Percentiles rank a stretch among this genome's conserved stretches.
Evolutionary conservation across 2,113 vertebrate genomes (phyloP).

Genomic region (Chauna torquata): DNA sequence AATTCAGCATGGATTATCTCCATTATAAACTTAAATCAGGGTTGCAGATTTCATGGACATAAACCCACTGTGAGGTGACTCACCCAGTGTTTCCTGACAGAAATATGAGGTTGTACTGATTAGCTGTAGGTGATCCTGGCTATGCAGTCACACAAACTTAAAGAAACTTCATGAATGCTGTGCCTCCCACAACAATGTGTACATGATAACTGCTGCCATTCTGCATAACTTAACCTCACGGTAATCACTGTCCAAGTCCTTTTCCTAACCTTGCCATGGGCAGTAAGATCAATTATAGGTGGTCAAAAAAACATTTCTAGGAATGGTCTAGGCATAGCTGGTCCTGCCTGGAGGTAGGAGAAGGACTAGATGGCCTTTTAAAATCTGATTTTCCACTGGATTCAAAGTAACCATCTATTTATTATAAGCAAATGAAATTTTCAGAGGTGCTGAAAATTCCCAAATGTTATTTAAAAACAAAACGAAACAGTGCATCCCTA

Average conservation of each 20-base stretch:
- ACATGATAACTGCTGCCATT: accelerated
- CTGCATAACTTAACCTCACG: not conserved
- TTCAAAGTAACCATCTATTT: not conserved
- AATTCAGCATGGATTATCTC: not conserved
- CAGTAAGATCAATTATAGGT: not conserved
- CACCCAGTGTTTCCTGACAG: accelerated
- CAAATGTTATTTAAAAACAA: not conserved
- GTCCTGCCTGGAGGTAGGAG: not conserved
- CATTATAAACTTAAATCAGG: not conserved
- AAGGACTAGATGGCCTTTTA: not conserved
- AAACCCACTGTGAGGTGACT: not conserved
- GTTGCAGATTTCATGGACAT: not conserved
- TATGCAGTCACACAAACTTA: not conserved
- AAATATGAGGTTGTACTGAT: not conserved
- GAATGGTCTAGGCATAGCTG: not conserved
- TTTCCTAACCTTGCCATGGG: not conserved
- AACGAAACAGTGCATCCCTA: not conserved
- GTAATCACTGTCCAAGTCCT: not conserved
- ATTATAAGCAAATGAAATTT: not conserved
- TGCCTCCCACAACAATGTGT: not conserved
- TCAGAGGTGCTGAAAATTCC: not conserved
- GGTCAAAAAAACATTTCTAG: not conserved
- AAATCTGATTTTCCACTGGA: not conserved
- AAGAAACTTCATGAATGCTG: not conserved
- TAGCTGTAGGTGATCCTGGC: not conserved